These are phyloP conservation scores for Thamnaconus septentrionalis DNA, from an alignment of 2,113 vertebrate species.

Conservation along the genomic window DNA sequence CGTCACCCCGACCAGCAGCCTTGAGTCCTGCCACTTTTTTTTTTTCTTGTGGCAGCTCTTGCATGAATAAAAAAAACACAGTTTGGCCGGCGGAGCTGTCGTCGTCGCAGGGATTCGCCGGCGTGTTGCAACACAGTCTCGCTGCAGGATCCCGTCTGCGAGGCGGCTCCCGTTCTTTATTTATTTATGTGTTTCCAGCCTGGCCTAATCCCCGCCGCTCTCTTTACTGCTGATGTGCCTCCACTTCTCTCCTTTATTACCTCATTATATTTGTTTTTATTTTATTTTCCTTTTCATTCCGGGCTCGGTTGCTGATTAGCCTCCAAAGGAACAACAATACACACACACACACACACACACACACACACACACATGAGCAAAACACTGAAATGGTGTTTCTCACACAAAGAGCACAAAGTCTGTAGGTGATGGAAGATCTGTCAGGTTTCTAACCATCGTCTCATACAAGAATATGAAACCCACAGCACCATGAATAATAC, in stretches of 20 bases:
- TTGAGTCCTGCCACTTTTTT: slow-evolving; percentile 70
- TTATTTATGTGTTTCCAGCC: slow-evolving; percentile 20
- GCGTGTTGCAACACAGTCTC: slow-evolving; percentile 52
- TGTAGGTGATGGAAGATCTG: no score
- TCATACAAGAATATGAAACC: no score
- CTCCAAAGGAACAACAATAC: slow-evolving; percentile 11
- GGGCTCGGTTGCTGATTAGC: slow-evolving; percentile 2
- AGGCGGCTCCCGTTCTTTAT: slow-evolving; percentile 11
- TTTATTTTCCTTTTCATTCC: background rate
- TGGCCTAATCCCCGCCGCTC: background rate
- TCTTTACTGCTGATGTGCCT: slow-evolving; percentile 3
- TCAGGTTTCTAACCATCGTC: no score
- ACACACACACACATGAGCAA: no score
- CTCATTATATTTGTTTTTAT: slow-evolving; percentile 43
- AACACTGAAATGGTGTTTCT: no score
- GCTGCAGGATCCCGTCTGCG: slow-evolving; percentile 41
- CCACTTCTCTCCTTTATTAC: slow-evolving; percentile 10
- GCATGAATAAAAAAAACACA: slow-evolving; percentile 76
- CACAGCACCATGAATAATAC: no score
- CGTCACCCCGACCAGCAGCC: slow-evolving; percentile 67
- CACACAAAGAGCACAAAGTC: no score
- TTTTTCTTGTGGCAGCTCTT: slow-evolving; percentile 63
- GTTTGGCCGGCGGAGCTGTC: slow-evolving; percentile 64
- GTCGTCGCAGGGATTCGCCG: slow-evolving; percentile 47
- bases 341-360: background rate